phyloP scores from a whole-genome alignment of 2,797 vertebrate genomes.

The Mionectes olivaceus region DNA sequence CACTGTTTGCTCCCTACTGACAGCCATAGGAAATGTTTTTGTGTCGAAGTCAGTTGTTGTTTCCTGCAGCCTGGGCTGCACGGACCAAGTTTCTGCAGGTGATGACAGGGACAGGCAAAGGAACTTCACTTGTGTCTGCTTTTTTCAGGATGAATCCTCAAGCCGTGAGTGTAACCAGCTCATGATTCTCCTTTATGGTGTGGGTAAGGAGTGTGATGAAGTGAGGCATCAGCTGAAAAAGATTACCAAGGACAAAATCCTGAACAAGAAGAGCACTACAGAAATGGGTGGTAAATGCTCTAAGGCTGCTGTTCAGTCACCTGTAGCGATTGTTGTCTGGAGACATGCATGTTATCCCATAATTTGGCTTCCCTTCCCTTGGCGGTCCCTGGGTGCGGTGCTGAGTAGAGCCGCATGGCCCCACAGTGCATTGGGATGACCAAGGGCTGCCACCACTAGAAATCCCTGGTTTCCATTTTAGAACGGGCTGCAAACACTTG shows the following conservation, averaged over 20 bases:
- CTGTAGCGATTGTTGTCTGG: neutral
- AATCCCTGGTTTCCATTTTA: neutral
- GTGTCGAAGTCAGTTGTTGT: neutral
- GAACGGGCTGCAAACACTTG: neutral
- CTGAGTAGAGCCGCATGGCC: neutral
- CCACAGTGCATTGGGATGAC: neutral
- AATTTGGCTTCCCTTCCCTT: neutral
- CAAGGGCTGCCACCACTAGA: rapidly evolving
- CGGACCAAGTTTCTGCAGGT: rapidly evolving
- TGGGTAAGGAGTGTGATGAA: slow-evolving; percentile 74
- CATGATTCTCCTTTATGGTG: slow-evolving; percentile 76
- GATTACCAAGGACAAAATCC: slow-evolving; percentile 79
- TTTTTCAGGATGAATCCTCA: slow-evolving; percentile 78
- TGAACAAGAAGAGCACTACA: slow-evolving; percentile 76
- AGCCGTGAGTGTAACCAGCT: slow-evolving; percentile 79
- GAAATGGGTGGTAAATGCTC: slow-evolving; percentile 66
- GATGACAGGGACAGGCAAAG: neutral
- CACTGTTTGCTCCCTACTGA: neutral
- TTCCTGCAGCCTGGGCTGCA: neutral
- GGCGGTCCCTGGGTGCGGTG: rapidly evolving
- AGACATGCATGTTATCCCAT: rapidly evolving
- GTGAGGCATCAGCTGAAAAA: slow-evolving; percentile 78
- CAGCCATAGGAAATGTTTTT: neutral
- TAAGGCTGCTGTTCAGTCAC: rapidly evolving
- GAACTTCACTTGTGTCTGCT: neutral